These are phyloP conservation scores for Xenotilapia longispinis DNA, from an alignment of 2,113 vertebrate species.

Conservation along the genomic window DNA sequence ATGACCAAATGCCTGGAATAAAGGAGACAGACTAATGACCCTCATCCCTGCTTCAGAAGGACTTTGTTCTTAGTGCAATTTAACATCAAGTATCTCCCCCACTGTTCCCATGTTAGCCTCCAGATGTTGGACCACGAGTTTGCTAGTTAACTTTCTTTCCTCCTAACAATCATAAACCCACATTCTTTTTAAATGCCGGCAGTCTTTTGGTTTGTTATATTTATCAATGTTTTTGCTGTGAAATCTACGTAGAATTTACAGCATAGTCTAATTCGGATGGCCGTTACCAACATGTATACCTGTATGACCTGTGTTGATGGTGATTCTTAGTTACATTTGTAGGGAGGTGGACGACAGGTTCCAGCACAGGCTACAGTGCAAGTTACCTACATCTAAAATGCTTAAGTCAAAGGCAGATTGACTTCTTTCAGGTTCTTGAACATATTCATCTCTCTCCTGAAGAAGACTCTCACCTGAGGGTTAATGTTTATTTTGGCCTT, in stretches of 20 bases:
- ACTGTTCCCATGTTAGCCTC: not conserved
- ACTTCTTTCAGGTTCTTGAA: not conserved
- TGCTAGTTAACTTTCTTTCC: not conserved
- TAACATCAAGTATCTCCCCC: not conserved
- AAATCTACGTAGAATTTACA: not conserved
- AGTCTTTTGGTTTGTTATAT: not conserved
- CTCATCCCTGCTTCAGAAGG: not conserved
- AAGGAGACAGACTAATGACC: not conserved
- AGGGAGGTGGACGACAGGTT: not conserved
- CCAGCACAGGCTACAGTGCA: too few relatives aligned
- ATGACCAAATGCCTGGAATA: not conserved
- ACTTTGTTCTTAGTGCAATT: not conserved
- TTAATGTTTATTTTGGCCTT: not conserved
- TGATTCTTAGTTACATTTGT: not conserved
- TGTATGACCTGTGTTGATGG: not conserved
- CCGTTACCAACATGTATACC: not conserved
- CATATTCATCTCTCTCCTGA: not conserved
- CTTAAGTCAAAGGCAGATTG: not conserved
- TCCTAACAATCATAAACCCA: not conserved
- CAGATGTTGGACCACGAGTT: not conserved
- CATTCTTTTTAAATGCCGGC: not conserved
- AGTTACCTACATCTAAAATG: not conserved
- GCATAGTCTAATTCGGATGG: not conserved
- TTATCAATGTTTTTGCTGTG: not conserved
- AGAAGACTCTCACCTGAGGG: not conserved